phyloP scores from a whole-genome alignment of 1,140 invertebrate species.

The Listronotus oregonensis region DNA sequence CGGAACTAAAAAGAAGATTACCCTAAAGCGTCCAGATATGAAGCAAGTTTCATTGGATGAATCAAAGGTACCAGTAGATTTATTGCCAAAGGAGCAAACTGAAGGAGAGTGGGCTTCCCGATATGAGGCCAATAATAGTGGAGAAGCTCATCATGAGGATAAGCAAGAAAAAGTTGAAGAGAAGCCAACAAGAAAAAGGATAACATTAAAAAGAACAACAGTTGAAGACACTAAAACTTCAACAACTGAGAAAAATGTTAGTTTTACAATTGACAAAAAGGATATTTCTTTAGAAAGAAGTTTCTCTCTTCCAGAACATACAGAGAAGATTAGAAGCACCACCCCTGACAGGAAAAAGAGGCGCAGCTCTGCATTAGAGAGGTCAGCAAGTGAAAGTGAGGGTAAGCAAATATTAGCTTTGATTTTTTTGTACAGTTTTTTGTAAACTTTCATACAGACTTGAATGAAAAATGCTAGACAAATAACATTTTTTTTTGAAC shows the following conservation, averaged over 20 bases:
- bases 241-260: slow-evolving; percentile 8
- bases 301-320: slow-evolving; percentile 18
- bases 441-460: too few species aligned
- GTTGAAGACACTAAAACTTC: slow-evolving; percentile 14
- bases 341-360: slow-evolving; percentile 15
- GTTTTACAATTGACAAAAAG: too few species aligned
- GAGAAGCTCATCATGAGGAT: slow-evolving; percentile 9
- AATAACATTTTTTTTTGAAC: too few species aligned
- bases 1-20: slow-evolving; percentile 17
- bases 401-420: too few species aligned
- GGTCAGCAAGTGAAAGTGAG: slow-evolving; percentile 22
- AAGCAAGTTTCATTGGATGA: slow-evolving; percentile 22
- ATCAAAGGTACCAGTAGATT: slow-evolving; percentile 1
- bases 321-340: slow-evolving; percentile 8
- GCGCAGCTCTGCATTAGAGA: slow-evolving; percentile 7
- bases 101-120: slow-evolving; percentile 7
- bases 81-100: not conserved
- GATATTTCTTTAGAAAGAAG: slow-evolving; percentile 7
- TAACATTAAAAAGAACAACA: slow-evolving; percentile 30
- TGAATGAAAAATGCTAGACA: too few species aligned
- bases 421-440: too few species aligned
- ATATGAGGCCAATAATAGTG: slow-evolving; percentile 14
- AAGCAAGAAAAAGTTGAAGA: slow-evolving; percentile 15
- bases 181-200: slow-evolving; percentile 19
- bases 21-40: slow-evolving; percentile 16